Evolutionary conservation across 2,888 invertebrate species (phyloP).

Genomic region (Carabus problematicus): DNA sequence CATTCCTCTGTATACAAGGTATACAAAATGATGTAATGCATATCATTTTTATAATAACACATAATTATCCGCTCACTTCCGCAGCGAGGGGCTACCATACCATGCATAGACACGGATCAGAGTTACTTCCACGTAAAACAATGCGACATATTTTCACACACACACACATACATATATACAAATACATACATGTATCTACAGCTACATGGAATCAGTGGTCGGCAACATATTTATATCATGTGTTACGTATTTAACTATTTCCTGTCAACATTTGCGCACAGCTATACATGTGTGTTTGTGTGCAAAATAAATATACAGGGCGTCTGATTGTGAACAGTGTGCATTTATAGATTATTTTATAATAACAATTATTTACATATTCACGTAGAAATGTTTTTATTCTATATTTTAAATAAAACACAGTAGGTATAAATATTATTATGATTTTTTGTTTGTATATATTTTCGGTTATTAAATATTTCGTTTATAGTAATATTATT

Average conservation of each 20-base stretch:
- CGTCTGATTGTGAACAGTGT: background rate
- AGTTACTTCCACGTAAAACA: slow-evolving; percentile 15
- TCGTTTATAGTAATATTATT: background rate
- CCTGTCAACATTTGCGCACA: slow-evolving; percentile 21
- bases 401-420: too few species aligned
- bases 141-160: slow-evolving; percentile 30
- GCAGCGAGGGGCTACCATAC: slow-evolving; percentile 24
- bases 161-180: slow-evolving; percentile 14
- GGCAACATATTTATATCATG: slow-evolving; percentile 32
- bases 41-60: slow-evolving; percentile 43
- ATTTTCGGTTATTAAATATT: background rate
- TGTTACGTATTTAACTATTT: slow-evolving; percentile 26
- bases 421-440: too few species aligned
- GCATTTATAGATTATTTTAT: background rate
- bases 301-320: background rate
- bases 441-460: too few species aligned
- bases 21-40: slow-evolving; percentile 36
- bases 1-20: slow-evolving; percentile 5
- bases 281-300: slow-evolving; percentile 1
- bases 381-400: too few species aligned
- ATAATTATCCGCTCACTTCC: slow-evolving; percentile 41
- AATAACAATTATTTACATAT: background rate
- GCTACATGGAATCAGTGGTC: slow-evolving; percentile 17
- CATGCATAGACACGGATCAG: background rate
- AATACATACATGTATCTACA: slow-evolving; percentile 6